Percentiles rank a stretch among this genome's conserved stretches.
These are phyloP conservation scores for Notospermus geniculatus DNA, from an alignment of 1,140 invertebrate species.

Conservation along the genomic window DNA sequence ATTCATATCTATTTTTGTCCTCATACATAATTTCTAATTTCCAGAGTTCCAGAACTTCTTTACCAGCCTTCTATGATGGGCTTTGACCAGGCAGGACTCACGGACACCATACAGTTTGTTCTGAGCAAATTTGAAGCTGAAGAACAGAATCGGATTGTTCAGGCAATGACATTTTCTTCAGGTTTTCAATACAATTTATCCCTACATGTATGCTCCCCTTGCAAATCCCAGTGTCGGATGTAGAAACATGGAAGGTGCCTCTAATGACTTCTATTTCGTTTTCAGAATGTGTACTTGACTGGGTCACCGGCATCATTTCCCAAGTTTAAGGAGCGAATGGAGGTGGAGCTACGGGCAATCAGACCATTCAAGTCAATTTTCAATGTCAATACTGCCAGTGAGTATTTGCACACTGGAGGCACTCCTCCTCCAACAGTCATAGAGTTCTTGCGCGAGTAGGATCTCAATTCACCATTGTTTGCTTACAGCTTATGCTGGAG, in stretches of 20 bases:
- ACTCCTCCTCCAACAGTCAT: too few relatives aligned
- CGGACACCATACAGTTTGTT: constrained; percentile 83
- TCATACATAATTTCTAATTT: constrained; percentile 8
- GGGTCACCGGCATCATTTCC: constrained; percentile 74
- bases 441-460: neutral
- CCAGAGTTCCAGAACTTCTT: constrained; percentile 79
- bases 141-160: constrained; percentile 70
- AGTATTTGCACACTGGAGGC: too few relatives aligned
- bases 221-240: too few relatives aligned
- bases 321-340: constrained; percentile 72
- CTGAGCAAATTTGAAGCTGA: constrained; percentile 72
- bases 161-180: constrained; percentile 49
- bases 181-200: too few relatives aligned
- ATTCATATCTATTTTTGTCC: too few relatives aligned
- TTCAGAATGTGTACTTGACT: constrained; percentile 53
- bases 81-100: constrained; percentile 72
- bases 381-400: constrained; percentile 38
- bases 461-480: too few relatives aligned
- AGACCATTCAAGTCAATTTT: constrained; percentile 76
- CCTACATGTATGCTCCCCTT: too few relatives aligned
- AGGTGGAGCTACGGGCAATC: constrained; percentile 77
- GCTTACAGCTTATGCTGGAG: too few relatives aligned
- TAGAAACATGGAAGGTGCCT: too few relatives aligned
- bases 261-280: too few relatives aligned
- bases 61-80: constrained; percentile 94